Evolutionary conservation across 1,140 invertebrate species (phyloP), one percentile per base, ranked within the genome.

Genomic region (Chrysopa pallens): DNA sequence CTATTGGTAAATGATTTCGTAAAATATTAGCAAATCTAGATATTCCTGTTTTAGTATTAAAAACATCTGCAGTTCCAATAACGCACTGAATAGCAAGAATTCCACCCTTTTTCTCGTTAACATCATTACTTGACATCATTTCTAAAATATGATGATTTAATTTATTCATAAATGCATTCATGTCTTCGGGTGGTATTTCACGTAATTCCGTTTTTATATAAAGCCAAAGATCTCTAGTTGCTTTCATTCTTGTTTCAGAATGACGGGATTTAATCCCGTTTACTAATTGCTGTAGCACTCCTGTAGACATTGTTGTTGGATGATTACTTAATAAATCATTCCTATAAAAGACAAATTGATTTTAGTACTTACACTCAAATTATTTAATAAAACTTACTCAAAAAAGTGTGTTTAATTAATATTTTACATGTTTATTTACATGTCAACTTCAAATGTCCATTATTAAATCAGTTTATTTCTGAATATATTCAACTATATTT

Each of bases 141-240:
- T 92, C 85, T 62, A 89, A 90, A 46, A 96, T 94, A 52, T 93
- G 84, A 60, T 91, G 84, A 59, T 94, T 93, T 54, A 96, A 93
- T 44, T 92, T 85, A 59, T 96, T 91, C 61, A 96, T 80, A 57
- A 96, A 95, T 23, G 73, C 65, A 13, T 80, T 82, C 41, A 93
- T 73, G 54, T 94, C 88, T 54, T 95, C 91, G 38, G 82, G 73
- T n/a, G 88, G 82, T 31, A 88, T 80, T 63, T 95, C 91, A 9
- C 88, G 72, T 11, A 96, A 60, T 53, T 97, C 92, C 6, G 85
- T 90, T 57, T 85, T 88, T 1, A 94, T 86, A 66, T 88, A 95
- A 39, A 84, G 74, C 53, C 85, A 83, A 1, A 97, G 67, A 42
- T 95, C 88, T 40, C 80, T 75, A 1, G 88, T 87, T 11, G 89